phyloP scores from a whole-genome alignment of 1,140 invertebrate genomes.

The Drosophila rhopaloa region DNA sequence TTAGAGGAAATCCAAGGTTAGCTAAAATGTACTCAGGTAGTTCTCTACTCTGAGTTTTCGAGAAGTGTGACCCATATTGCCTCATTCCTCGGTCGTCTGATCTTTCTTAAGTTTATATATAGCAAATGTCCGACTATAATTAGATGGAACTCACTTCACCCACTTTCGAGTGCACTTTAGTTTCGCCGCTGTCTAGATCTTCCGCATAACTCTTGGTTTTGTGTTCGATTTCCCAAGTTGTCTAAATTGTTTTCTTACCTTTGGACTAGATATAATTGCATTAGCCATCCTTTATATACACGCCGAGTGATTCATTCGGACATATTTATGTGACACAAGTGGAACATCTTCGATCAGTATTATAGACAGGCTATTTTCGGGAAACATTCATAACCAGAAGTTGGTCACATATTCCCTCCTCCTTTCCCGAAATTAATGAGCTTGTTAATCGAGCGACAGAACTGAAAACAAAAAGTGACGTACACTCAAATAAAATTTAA shows the following conservation, averaged over 20 bases:
- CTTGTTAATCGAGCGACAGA: constrained; percentile 60
- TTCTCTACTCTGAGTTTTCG: constrained; percentile 22
- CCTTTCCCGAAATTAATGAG: constrained; percentile 69
- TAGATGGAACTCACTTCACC: constrained; percentile 61
- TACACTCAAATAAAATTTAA: constrained; percentile 23
- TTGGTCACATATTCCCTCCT: constrained; percentile 18
- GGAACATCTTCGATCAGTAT: constrained; percentile 50
- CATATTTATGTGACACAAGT: constrained; percentile 57
- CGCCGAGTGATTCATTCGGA: constrained; percentile 32
- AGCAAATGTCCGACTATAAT: constrained; percentile 53
- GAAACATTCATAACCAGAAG: constrained; percentile 51
- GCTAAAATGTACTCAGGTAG: constrained; percentile 6
- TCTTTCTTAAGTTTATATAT: constrained; percentile 34
- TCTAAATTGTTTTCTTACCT: constrained; percentile 52
- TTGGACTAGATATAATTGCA: constrained; percentile 29
- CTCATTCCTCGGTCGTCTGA: constrained; percentile 3
- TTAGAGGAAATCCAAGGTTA: constrained; percentile 13
- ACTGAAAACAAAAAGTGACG: constrained; percentile 59
- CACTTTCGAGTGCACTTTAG: constrained; percentile 65
- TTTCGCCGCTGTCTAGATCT: constrained; percentile 52
- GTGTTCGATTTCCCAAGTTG: constrained; percentile 26
- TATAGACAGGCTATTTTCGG: constrained; percentile 38
- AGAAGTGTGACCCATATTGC: constrained; percentile 59
- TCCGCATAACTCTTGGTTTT: constrained; percentile 55
- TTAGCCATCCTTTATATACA: constrained; percentile 3